A percentile compares a stretch with the other conserved stretches of the same genome.
Evolutionary conservation across 2,888 invertebrate species (phyloP).

Genomic region (Caenorhabditis uteleia): DNA sequence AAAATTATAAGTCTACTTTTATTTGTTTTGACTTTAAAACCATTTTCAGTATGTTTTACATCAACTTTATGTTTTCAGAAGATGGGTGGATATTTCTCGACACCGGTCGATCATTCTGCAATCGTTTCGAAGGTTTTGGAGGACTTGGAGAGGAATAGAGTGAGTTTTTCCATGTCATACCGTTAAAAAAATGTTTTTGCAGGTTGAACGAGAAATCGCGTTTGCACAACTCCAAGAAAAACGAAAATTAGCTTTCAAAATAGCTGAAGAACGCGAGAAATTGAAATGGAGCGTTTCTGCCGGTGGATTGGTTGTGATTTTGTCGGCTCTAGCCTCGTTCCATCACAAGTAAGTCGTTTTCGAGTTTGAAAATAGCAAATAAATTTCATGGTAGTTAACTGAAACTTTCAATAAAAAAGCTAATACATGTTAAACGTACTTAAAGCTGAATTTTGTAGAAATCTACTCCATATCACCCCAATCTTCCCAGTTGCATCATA

Average conservation of each 20-base stretch:
- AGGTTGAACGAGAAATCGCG: slow-evolving; percentile 57
- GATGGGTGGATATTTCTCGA: slow-evolving; percentile 28
- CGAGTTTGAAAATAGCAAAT: not conserved
- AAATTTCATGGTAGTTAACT: not conserved
- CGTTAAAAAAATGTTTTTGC: not conserved
- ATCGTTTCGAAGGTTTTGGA: slow-evolving; percentile 23
- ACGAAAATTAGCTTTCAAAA: slow-evolving; percentile 41
- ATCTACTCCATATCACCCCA: slow-evolving; percentile 48
- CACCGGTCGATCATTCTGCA: slow-evolving; percentile 7
- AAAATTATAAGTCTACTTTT: not conserved
- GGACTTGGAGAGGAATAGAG: slow-evolving; percentile 34
- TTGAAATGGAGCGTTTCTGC: slow-evolving; percentile 47
- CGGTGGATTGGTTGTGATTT: slow-evolving; percentile 39
- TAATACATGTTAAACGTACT: not conserved
- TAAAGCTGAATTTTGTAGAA: slow-evolving; percentile 21
- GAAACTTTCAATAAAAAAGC: too few relatives aligned
- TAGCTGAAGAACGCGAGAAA: slow-evolving; percentile 49
- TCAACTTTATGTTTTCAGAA: not conserved
- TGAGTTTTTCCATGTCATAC: not conserved
- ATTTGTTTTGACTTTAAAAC: not conserved
- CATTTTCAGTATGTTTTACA: not conserved
- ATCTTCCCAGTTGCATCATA: slow-evolving; percentile 50
- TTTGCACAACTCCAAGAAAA: slow-evolving; percentile 43
- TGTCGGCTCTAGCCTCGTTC: slow-evolving; percentile 41
- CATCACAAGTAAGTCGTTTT: slow-evolving; percentile 47